Conservation (phyloP, 1,140 invertebrate species). For the Drosophila leontia region DNA sequence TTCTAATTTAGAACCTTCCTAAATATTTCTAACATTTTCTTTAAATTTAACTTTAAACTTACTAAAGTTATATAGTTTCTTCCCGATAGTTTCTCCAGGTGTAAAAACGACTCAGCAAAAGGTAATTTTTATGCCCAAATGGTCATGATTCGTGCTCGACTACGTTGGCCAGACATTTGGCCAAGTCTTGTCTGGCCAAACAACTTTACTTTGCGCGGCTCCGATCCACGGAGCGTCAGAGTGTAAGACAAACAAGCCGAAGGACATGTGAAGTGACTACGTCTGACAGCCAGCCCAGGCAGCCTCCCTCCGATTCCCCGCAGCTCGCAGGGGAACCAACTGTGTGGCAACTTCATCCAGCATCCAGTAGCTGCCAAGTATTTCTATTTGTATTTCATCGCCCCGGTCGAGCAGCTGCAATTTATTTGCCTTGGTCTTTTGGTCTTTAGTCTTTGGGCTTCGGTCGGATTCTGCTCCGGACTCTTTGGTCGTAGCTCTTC, state of each 20-base stretch:
- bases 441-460: constrained; percentile 17
- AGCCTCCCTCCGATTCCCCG: background rate
- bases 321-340: constrained; percentile 1
- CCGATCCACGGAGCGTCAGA: constrained; percentile 46
- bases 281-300: constrained; percentile 31
- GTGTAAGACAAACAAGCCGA: constrained; percentile 55
- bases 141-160: constrained; percentile 73
- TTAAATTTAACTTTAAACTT: no score
- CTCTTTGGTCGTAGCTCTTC: constrained; percentile 17
- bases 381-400: constrained; percentile 83
- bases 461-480: background rate
- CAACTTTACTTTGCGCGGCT: constrained; percentile 62
- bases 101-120: constrained; percentile 23
- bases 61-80: no score
- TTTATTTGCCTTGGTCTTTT: constrained; percentile 68
- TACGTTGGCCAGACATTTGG: constrained; percentile 37
- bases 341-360: constrained; percentile 66
- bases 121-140: constrained; percentile 81
- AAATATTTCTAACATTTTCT: no score
- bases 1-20: no score
- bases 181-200: constrained; percentile 71
- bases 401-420: constrained; percentile 76
- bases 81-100: background rate
- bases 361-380: constrained; percentile 81
- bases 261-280: constrained; percentile 54